These are phyloP conservation scores for Stylophora pistillata DNA, from an alignment of 64 coral and sea anemone species.

Conservation along the genomic window DNA sequence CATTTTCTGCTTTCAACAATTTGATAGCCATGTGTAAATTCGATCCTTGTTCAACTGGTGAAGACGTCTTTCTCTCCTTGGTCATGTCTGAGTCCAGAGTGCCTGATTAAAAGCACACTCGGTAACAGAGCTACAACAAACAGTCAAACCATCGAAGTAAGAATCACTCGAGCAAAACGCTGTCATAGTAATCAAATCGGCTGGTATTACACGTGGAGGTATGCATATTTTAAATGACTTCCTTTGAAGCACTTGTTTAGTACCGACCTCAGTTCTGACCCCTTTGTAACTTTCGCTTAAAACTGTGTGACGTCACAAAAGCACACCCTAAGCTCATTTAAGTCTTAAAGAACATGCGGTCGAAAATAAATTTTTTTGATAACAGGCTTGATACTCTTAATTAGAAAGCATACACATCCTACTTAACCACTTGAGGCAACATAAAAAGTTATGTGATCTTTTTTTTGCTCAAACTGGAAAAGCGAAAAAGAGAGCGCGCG, in stretches of 20 bases:
- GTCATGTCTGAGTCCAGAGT: conserved; percentile 45
- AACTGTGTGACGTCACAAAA: conserved; percentile 24
- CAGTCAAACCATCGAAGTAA: conserved; percentile 2
- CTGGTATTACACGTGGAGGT: conserved; percentile 61
- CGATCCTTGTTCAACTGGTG: conserved; percentile 84
- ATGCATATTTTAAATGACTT: conserved; percentile 70
- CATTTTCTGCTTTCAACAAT: conserved; percentile 92
- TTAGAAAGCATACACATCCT: neutral
- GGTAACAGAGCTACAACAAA: conserved; percentile 25
- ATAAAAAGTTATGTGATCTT: neutral
- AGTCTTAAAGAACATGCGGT: conserved; percentile 8
- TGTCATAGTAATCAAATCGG: conserved; percentile 52
- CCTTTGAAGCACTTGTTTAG: conserved; percentile 28
- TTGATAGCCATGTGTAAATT: conserved; percentile 94
- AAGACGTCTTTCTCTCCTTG: conserved; percentile 60
- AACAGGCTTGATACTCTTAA: neutral
- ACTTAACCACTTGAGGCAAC: neutral
- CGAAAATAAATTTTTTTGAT: neutral
- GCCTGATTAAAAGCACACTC: conserved; percentile 13
- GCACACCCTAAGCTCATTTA: neutral
- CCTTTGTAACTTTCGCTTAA: conserved; percentile 24
- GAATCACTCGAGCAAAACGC: conserved; percentile 35
- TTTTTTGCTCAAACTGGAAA: neutral
- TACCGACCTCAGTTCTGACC: conserved; percentile 16
- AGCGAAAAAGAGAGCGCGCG: neutral